Conservation (phyloP, 2,888 invertebrate genomes). For the Lampropteryx suffumata region DNA sequence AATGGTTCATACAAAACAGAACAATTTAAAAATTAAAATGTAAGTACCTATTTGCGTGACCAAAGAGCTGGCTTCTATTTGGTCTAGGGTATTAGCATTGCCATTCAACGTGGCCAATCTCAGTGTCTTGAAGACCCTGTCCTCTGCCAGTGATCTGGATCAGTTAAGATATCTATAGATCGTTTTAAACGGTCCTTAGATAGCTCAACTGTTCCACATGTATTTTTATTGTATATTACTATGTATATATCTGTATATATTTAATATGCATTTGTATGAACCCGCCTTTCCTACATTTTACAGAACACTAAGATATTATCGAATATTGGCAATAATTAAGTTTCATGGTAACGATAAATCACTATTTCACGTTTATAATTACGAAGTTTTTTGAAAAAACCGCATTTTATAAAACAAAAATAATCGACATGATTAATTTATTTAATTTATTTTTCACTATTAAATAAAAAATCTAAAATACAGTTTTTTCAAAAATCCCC, state of each 20-base stretch:
- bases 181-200: too few species aligned
- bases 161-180: too few species aligned
- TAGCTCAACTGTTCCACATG: too few species aligned
- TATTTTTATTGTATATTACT: too few species aligned
- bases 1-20: constrained; percentile 11
- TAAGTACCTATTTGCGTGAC: too few species aligned
- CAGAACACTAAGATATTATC: constrained; percentile 14
- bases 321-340: constrained; percentile 34
- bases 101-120: too few species aligned
- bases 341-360: constrained; percentile 29
- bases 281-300: constrained; percentile 2
- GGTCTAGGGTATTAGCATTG: too few species aligned
- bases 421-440: not conserved
- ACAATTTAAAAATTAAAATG: not conserved
- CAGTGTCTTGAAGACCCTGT: too few species aligned
- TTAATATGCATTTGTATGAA: constrained; percentile 1
- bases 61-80: too few species aligned
- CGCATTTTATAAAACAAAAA: not conserved
- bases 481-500: constrained; percentile 23
- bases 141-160: too few species aligned
- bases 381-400: constrained; percentile 17
- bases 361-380: constrained; percentile 20
- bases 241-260: too few species aligned
- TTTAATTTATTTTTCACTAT: too few species aligned
- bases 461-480: not conserved